phyloP scores from a whole-genome alignment of 2,888 invertebrate species.

The Tipula vernalis region DNA sequence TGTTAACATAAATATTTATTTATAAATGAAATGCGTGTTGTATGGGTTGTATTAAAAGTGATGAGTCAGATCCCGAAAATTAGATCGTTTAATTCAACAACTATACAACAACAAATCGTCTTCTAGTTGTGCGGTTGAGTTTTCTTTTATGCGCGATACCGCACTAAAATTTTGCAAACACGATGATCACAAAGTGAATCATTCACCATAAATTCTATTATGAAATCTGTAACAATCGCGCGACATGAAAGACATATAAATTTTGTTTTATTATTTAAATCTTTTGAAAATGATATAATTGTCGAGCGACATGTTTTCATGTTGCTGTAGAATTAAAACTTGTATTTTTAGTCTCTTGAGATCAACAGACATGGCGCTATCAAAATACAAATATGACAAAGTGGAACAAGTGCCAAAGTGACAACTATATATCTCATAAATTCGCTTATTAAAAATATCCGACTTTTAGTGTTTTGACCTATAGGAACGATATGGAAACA shows the following conservation, averaged over 20 bases:
- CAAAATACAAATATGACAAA: background rate
- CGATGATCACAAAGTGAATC: background rate
- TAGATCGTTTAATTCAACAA: background rate
- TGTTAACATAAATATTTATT: background rate
- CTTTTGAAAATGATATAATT: background rate
- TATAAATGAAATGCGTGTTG: background rate
- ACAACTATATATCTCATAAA: background rate
- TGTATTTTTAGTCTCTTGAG: background rate
- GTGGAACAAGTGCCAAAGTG: background rate
- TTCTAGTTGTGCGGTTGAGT: no score
- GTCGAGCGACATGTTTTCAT: background rate
- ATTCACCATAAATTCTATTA: background rate
- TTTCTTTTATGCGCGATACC: no score
- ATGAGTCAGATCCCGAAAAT: background rate
- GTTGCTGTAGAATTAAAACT: background rate
- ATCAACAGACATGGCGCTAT: background rate
- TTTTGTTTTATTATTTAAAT: background rate
- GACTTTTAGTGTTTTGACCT: background rate
- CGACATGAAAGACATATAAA: background rate
- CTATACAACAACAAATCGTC: no score
- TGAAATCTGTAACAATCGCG: background rate
- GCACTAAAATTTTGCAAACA: background rate
- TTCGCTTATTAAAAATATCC: background rate
- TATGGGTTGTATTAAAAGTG: background rate
- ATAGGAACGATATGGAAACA: background rate